These are phyloP conservation scores for Anas capensis DNA, from an alignment of 2,797 vertebrate genomes.

Conservation along the genomic window DNA sequence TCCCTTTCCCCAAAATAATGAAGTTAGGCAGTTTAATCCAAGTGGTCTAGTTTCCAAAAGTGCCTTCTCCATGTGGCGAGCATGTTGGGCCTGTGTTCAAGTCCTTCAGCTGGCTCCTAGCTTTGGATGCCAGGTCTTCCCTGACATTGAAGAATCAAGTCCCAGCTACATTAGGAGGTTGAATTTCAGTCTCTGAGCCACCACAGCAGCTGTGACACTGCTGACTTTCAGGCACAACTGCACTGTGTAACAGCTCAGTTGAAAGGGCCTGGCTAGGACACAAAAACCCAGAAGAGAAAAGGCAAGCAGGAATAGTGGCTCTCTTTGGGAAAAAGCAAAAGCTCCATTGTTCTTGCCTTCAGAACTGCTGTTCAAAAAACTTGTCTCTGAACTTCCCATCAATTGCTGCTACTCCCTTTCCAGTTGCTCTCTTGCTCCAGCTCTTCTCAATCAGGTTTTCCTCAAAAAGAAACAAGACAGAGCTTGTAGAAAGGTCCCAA, in stretches of 20 bases:
- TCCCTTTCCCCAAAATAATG: not conserved
- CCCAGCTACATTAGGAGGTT: not conserved
- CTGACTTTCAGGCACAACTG: rapidly evolving
- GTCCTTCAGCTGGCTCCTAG: not conserved
- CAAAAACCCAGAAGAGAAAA: not conserved
- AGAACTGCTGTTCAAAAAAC: not conserved
- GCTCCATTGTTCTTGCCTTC: not conserved
- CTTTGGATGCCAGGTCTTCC: not conserved
- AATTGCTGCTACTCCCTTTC: not conserved
- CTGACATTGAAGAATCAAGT: not conserved
- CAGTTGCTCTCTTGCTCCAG: not conserved
- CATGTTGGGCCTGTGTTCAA: rapidly evolving
- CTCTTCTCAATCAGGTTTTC: not conserved
- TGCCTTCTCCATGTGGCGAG: not conserved
- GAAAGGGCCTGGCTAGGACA: not conserved
- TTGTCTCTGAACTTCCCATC: not conserved
- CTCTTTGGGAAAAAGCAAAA: not conserved
- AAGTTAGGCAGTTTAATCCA: not conserved
- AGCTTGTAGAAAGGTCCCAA: not conserved
- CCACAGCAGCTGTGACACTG: not conserved
- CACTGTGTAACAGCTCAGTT: not conserved
- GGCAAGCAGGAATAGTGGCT: rapidly evolving
- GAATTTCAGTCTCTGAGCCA: not conserved
- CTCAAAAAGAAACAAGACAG: not conserved
- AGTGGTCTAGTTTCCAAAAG: not conserved